Percentiles rank a stretch among this genome's conserved stretches.
Evolutionary conservation across 2,888 invertebrate genomes (phyloP).

Genomic region (Chrysina gloriosa): DNA sequence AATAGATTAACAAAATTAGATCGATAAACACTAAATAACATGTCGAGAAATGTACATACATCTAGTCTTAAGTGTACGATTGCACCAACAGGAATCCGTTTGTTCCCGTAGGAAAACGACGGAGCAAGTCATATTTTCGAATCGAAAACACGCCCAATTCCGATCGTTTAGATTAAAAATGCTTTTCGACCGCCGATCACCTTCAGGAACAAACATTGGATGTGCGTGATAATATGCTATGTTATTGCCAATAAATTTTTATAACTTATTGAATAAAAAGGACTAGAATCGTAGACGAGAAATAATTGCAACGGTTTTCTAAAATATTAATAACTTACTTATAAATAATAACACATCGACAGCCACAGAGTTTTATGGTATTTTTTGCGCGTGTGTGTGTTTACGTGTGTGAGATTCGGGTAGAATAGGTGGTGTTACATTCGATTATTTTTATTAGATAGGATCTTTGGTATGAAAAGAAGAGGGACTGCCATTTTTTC

Average conservation of each 20-base stretch:
- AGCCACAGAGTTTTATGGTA: conserved; percentile 13
- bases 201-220: conserved; percentile 1
- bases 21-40: conserved; percentile 44
- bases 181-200: not conserved
- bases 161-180: not conserved
- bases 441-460: no score
- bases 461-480: no score
- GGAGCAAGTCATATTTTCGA: no score
- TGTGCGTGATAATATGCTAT: conserved; percentile 14
- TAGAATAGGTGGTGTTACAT: no score
- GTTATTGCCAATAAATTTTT: conserved; percentile 36
- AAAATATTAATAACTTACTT: not conserved
- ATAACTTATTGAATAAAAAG: conserved; percentile 16
- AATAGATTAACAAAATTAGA: conserved; percentile 36
- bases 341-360: conserved; percentile 37
- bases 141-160: no score
- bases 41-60: conserved; percentile 42
- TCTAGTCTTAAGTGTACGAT: conserved; percentile 21
- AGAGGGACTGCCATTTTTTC: no score
- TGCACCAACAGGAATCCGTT: not conserved
- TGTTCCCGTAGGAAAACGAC: conserved; percentile 1
- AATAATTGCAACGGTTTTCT: conserved; percentile 13
- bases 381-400: not conserved
- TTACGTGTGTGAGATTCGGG: not conserved
- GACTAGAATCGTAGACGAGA: conserved; percentile 37